Conservation (phyloP, 1,140 invertebrate species). For the Lysiphlebus fabarum region DNA sequence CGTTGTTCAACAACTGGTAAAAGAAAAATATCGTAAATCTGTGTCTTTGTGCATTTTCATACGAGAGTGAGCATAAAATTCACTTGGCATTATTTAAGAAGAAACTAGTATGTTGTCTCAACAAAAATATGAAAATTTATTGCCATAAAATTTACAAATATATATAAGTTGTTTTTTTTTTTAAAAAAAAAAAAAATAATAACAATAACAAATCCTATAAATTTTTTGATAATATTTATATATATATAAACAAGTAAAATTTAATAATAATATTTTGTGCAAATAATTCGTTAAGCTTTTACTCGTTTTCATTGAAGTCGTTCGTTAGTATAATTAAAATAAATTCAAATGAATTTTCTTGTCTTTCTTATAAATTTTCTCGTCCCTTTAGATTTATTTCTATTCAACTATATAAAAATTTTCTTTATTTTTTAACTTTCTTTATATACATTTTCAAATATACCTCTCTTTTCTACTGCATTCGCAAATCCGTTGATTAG, state of each 20-base stretch:
- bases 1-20: too few relatives aligned
- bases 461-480: conserved; percentile 26
- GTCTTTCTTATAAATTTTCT: not conserved
- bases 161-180: conserved; percentile 25
- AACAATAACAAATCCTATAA: too few relatives aligned
- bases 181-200: too few relatives aligned
- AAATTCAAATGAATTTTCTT: conserved; percentile 53
- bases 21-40: conserved; percentile 19
- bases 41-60: conserved; percentile 16
- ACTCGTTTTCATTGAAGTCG: conserved; percentile 21
- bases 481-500: conserved; percentile 56
- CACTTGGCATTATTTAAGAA: conserved; percentile 16
- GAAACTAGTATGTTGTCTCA: not conserved
- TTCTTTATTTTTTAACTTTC: conserved; percentile 27
- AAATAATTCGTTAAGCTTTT: conserved; percentile 53
- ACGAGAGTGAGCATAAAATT: conserved; percentile 21
- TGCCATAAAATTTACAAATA: conserved; percentile 24
- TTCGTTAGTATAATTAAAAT: conserved; percentile 57
- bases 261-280: conserved; percentile 47
- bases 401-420: conserved; percentile 24
- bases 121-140: conserved; percentile 24
- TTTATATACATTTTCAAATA: conserved; percentile 22
- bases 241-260: not conserved
- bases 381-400: conserved; percentile 36
- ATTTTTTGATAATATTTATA: too few relatives aligned